Conservation (phyloP, 2,797 vertebrate species). For the Epinephelus malabaricus region DNA sequence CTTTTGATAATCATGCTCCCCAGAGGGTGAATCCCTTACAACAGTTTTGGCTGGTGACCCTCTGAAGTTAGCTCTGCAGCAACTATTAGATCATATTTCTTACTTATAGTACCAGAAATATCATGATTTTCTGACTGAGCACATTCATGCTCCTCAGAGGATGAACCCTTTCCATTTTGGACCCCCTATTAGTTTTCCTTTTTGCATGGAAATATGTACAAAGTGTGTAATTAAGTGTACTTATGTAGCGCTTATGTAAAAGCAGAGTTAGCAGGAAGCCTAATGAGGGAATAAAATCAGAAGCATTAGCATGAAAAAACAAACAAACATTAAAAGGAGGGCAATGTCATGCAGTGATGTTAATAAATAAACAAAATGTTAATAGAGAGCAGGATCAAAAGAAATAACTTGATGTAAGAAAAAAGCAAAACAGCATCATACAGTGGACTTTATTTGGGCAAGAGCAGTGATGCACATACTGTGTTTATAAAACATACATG, state of each 20-base stretch:
- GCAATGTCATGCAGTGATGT: not conserved
- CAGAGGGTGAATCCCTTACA: not conserved
- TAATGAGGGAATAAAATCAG: not conserved
- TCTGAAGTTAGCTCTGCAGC: not conserved
- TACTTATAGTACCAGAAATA: not conserved
- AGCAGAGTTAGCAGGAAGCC: not conserved
- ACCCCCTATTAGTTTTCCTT: not conserved
- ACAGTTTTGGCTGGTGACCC: not conserved
- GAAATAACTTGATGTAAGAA: not conserved
- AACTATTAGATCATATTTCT: not conserved
- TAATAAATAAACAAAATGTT: not conserved
- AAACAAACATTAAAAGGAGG: not conserved
- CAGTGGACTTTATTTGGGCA: not conserved
- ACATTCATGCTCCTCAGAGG: not conserved
- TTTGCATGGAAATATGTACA: not conserved
- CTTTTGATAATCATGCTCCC: not conserved
- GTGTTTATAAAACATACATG: not conserved
- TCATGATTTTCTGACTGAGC: not conserved
- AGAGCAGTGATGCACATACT: not conserved
- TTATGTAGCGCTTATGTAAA: not conserved
- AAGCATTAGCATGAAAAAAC: not conserved
- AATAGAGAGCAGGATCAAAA: not conserved
- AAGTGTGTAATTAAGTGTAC: not conserved
- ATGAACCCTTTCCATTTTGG: not conserved
- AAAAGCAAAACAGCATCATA: slow-evolving; percentile 1